Evolutionary conservation across 37 sponge, comb jelly and placozoan species (phyloP).

Genomic region (Dysidea cf. avara): DNA sequence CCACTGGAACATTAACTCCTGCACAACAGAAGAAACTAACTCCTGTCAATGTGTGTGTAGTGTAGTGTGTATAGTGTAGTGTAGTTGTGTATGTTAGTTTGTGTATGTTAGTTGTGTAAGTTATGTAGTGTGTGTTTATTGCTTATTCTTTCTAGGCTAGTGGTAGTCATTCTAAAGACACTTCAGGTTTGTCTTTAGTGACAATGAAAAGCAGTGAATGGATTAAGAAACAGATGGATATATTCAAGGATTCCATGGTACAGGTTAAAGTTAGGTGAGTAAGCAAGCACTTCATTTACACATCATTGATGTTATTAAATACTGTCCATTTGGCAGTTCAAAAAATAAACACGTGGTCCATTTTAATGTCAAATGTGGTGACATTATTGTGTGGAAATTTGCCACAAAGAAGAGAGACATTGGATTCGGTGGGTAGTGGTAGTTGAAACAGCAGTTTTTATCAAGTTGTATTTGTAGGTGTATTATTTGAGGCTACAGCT

Average conservation of each 20-base stretch:
- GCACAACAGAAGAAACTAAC: too few species aligned
- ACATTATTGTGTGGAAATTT: conserved; percentile 92
- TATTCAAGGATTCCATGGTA: conserved; percentile 28
- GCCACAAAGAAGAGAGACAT: conserved; percentile 92
- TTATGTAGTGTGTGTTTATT: too few species aligned
- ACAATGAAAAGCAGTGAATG: conserved; percentile 78
- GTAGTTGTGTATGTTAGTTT: too few species aligned
- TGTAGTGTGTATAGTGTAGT: too few species aligned
- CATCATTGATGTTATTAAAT: background rate
- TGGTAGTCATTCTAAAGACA: too few species aligned
- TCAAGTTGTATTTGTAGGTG: conserved; percentile 29
- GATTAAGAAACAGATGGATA: conserved; percentile 65
- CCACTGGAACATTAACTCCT: too few species aligned
- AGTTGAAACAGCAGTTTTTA: background rate
- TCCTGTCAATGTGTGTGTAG: too few species aligned
- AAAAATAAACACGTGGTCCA: conserved; percentile 89
- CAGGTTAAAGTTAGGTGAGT: background rate
- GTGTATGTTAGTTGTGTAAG: too few species aligned
- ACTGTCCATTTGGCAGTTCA: conserved; percentile 78
- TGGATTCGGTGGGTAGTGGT: conserved; percentile 78
- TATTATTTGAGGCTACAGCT: conserved; percentile 79
- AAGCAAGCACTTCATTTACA: background rate
- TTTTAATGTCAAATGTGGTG: conserved; percentile 92
- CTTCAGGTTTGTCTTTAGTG: too few species aligned
- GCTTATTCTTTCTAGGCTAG: too few species aligned